Conservation (phyloP, 2,797 vertebrate species). For the Xenopus petersii region DNA sequence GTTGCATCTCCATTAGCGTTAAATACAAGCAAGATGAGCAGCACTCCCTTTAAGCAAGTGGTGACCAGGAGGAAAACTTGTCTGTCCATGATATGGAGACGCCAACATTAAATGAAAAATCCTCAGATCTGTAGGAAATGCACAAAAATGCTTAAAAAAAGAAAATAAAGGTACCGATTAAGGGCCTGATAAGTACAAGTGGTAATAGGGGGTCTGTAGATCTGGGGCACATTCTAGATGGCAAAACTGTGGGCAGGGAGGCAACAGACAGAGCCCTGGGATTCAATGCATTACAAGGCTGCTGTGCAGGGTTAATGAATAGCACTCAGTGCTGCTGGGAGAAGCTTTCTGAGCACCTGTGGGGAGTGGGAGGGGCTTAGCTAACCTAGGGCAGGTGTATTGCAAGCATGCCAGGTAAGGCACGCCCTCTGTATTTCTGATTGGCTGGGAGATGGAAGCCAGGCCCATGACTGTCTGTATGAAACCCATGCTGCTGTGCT, state of each 20-base stretch:
- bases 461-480: too few relatives aligned
- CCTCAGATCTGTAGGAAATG: too few relatives aligned
- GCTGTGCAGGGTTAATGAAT: too few relatives aligned
- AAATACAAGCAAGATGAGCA: neutral
- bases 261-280: too few relatives aligned
- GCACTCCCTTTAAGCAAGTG: neutral
- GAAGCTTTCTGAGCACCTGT: slow-evolving; percentile 21
- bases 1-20: neutral
- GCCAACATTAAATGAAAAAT: neutral
- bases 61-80: too few relatives aligned
- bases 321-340: too few relatives aligned
- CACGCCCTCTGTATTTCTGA: neutral
- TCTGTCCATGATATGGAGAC: neutral
- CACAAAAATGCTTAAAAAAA: neutral
- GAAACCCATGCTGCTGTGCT: too few relatives aligned
- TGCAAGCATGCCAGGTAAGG: neutral
- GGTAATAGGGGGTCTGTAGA: too few relatives aligned
- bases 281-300: too few relatives aligned
- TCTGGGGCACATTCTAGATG: too few relatives aligned
- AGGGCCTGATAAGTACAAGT: too few relatives aligned
- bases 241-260: too few relatives aligned
- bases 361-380: neutral
- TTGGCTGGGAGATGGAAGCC: neutral
- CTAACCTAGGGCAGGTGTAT: slow-evolving; percentile 13
- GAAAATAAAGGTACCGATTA: neutral